Percentiles rank a stretch among this genome's conserved stretches.
These are phyloP conservation scores for Andrena hattorfiana DNA, from an alignment of 2,888 invertebrate genomes.

Conservation along the genomic window DNA sequence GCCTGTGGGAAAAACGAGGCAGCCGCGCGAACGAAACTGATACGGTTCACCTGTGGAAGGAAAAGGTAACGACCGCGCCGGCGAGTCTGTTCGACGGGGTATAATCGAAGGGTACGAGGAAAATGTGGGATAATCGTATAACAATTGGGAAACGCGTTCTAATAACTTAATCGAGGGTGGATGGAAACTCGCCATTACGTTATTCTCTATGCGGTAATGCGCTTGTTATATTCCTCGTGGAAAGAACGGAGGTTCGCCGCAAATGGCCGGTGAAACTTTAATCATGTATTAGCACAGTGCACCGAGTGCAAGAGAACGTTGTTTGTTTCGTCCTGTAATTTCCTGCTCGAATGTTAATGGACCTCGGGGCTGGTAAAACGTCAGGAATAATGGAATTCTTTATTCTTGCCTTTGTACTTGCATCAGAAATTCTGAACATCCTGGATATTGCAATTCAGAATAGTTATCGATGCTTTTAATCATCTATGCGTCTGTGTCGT, in stretches of 20 bases:
- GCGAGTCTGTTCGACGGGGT: constrained; percentile 19
- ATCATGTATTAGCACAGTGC: background rate
- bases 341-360: background rate
- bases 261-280: background rate
- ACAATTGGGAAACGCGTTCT: constrained; percentile 35
- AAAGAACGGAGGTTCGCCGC: background rate
- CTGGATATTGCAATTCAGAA: too few species aligned
- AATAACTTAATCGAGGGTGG: constrained; percentile 44
- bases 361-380: background rate
- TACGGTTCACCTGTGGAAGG: background rate
- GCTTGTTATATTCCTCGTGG: background rate
- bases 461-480: too few species aligned
- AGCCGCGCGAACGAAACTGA: constrained; percentile 22
- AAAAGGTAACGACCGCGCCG: constrained; percentile 20
- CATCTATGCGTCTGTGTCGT: too few species aligned
- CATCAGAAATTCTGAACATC: too few species aligned
- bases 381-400: too few species aligned
- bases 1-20: constrained; percentile 23
- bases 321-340: background rate
- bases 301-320: background rate
- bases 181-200: constrained; percentile 31
- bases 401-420: too few species aligned
- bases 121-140: constrained; percentile 26
- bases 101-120: background rate
- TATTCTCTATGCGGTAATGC: background rate